These are phyloP conservation scores for Aporophyla nigra DNA, from an alignment of 2,888 invertebrate species.

Conservation along the genomic window DNA sequence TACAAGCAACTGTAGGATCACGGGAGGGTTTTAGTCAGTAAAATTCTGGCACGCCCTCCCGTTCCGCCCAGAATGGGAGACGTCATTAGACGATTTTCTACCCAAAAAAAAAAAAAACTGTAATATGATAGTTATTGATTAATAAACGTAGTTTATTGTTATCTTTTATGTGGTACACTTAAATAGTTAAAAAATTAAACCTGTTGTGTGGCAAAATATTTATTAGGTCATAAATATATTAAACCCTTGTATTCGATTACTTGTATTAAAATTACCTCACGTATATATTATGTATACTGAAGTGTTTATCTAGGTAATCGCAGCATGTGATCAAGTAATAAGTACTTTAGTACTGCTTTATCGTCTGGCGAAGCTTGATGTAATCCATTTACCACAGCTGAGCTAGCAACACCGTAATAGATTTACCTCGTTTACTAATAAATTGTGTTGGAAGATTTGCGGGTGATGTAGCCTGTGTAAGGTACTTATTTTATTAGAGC, in stretches of 20 bases:
- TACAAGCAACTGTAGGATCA: too few species aligned
- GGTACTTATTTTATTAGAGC: slow-evolving; percentile 16
- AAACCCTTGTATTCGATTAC: background rate
- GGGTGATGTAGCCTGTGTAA: slow-evolving; percentile 15
- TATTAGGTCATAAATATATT: background rate
- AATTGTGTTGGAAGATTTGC: slow-evolving; percentile 47
- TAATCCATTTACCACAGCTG: slow-evolving; percentile 62
- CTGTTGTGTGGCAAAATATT: background rate
- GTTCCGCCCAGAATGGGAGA: too few species aligned
- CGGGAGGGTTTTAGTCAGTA: too few species aligned
- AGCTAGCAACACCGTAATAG: slow-evolving; percentile 57
- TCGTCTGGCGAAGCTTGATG: slow-evolving; percentile 57
- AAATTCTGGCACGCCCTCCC: too few species aligned
- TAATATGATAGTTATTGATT: too few species aligned
- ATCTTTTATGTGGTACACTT: too few species aligned
- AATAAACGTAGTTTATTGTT: too few species aligned
- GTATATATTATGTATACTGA: background rate
- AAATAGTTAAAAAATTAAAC: background rate
- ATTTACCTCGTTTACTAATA: slow-evolving; percentile 57
- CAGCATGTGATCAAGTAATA: slow-evolving; percentile 56
- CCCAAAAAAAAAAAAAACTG: too few species aligned
- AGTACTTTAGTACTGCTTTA: slow-evolving; percentile 53
- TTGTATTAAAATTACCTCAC: background rate
- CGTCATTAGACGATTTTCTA: too few species aligned
- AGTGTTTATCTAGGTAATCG: slow-evolving; percentile 27